Conservation (phyloP, 1,140 invertebrate species). For the Lepidurus arcticus region DNA sequence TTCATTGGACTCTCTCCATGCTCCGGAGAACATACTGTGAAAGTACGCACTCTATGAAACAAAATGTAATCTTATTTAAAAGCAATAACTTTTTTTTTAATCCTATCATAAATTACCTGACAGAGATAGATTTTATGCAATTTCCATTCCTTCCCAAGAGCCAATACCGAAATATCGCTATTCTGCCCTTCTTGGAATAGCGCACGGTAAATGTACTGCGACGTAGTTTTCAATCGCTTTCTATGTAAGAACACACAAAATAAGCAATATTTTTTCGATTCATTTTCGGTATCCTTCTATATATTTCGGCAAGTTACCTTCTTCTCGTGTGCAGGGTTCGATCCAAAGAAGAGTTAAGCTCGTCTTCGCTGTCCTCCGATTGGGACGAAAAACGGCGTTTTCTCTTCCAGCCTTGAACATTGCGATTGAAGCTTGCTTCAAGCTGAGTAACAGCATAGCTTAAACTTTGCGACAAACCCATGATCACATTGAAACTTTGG, state of each 20-base stretch:
- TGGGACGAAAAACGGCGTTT: background rate
- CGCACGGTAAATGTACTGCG: constrained; percentile 70
- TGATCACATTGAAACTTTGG: background rate
- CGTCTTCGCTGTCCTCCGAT: constrained; percentile 28
- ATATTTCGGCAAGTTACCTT: background rate
- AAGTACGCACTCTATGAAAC: constrained; percentile 32
- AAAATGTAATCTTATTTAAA: constrained; percentile 12
- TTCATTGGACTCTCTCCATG: constrained; percentile 68
- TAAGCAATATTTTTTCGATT: too few relatives aligned
- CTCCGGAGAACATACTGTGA: constrained; percentile 73
- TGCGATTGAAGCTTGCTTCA: background rate
- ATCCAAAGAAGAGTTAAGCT: constrained; percentile 25
- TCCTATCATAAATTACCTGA: constrained; percentile 48
- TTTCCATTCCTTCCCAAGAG: constrained; percentile 65
- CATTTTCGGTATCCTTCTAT: too few relatives aligned
- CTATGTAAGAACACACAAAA: constrained; percentile 15
- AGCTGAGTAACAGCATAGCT: background rate
- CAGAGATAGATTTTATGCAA: constrained; percentile 72
- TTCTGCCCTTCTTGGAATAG: constrained; percentile 69
- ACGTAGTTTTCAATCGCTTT: constrained; percentile 29
- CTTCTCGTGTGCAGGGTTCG: constrained; percentile 21
- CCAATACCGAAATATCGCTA: constrained; percentile 67
- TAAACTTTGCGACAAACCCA: constrained; percentile 26
- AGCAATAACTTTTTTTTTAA: constrained; percentile 22
- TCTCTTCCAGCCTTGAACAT: constrained; percentile 23